Evolutionary conservation across 2,888 invertebrate genomes (phyloP).

Genomic region (Pyrochroa serraticornis): DNA sequence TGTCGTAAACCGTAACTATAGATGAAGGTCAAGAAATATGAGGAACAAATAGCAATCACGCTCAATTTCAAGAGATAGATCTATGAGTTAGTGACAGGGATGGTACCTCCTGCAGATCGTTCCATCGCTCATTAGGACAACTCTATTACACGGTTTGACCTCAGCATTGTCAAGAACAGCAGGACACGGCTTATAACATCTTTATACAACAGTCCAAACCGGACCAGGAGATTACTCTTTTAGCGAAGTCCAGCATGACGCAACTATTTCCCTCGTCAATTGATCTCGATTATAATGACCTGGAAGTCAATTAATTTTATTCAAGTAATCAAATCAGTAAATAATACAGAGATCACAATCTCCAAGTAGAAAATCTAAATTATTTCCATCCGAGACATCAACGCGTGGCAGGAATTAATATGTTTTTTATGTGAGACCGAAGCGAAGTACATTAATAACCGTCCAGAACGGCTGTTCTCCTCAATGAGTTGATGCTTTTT

Average conservation of each 20-base stretch:
- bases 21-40: background rate
- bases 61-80: background rate
- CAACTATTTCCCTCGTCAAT: background rate
- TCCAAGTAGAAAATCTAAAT: conserved; percentile 34
- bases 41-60: too few relatives aligned
- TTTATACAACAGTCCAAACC: conserved; percentile 5
- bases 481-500: conserved; percentile 36
- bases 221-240: conserved; percentile 5
- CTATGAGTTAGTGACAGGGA: conserved; percentile 41
- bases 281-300: conserved; percentile 5
- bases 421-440: conserved; percentile 29
- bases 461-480: conserved; percentile 29
- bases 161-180: conserved; percentile 46
- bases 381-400: conserved; percentile 37
- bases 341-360: conserved; percentile 38
- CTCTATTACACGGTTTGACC: conserved; percentile 51
- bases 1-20: conserved; percentile 7
- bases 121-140: conserved; percentile 52
- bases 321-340: conserved; percentile 12
- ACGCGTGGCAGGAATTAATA: conserved; percentile 37
- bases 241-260: background rate
- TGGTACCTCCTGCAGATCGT: conserved; percentile 39
- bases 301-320: conserved; percentile 12
- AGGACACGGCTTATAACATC: conserved; percentile 34
- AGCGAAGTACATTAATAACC: conserved; percentile 35